Evolutionary conservation across 1,140 invertebrate species (phyloP).

Genomic region (Oryzaephilus surinamensis): DNA sequence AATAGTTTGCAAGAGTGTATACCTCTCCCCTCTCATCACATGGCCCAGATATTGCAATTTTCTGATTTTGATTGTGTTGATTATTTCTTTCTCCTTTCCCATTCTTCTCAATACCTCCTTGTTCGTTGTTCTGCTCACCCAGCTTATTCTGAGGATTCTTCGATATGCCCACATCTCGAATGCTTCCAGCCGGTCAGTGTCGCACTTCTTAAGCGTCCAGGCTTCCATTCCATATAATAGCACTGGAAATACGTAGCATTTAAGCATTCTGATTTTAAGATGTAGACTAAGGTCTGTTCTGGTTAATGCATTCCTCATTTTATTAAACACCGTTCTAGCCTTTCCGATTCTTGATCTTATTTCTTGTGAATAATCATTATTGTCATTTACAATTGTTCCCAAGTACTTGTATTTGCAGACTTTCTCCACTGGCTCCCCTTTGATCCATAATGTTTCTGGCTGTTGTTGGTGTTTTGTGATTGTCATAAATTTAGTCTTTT

Average conservation of each 20-base stretch:
- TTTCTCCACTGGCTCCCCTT: not conserved
- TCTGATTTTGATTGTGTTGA: slow-evolving; percentile 9
- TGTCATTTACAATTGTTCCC: not conserved
- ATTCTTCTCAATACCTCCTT: slow-evolving; percentile 6
- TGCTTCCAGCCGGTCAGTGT: slow-evolving; percentile 8
- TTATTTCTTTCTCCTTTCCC: slow-evolving; percentile 11
- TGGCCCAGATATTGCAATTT: slow-evolving; percentile 10
- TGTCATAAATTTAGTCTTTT: too few relatives aligned
- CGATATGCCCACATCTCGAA: slow-evolving; percentile 10
- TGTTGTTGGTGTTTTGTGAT: too few relatives aligned
- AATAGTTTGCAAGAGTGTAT: slow-evolving; percentile 6
- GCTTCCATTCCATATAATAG: slow-evolving; percentile 10
- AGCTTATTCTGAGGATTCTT: slow-evolving; percentile 6
- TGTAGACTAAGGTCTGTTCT: too few relatives aligned
- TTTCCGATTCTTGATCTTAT: slow-evolving; percentile 6
- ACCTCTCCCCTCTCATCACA: slow-evolving; percentile 7
- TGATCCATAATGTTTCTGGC: too few relatives aligned
- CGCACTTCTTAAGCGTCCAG: slow-evolving; percentile 9
- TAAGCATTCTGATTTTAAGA: not conserved
- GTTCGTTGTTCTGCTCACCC: slow-evolving; percentile 4
- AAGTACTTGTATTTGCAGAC: not conserved
- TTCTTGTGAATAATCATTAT: slow-evolving; percentile 2
- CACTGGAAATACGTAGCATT: slow-evolving; percentile 10
- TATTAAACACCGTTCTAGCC: slow-evolving; percentile 5
- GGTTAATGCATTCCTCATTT: slow-evolving; percentile 9